Evolutionary conservation across 2,797 vertebrate genomes (phyloP).

Genomic region (Enteromius treurensis): DNA sequence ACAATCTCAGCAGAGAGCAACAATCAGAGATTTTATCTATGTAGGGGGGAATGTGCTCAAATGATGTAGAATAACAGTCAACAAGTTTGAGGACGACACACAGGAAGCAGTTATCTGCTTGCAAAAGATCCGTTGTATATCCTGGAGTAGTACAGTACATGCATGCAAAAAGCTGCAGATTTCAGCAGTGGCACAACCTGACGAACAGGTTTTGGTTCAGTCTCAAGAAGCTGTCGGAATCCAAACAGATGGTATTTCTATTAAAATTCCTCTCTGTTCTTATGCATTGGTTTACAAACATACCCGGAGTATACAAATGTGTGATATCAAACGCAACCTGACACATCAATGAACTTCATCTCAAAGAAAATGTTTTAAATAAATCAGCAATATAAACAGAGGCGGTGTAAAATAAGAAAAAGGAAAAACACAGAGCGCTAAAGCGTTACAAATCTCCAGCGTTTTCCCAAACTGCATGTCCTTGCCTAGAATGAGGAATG

Average conservation of each 20-base stretch:
- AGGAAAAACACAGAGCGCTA: constrained; percentile 69
- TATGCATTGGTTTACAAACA: constrained; percentile 72
- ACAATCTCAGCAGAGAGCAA: constrained; percentile 33
- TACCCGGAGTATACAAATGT: constrained; percentile 74
- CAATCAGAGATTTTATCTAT: constrained; percentile 51
- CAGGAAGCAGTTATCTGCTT: constrained; percentile 37
- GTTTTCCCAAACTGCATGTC: constrained; percentile 67
- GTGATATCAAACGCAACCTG: constrained; percentile 77
- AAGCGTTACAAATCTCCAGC: constrained; percentile 79
- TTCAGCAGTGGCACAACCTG: constrained; percentile 44
- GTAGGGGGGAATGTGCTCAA: constrained; percentile 44
- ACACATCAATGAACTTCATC: constrained; percentile 78
- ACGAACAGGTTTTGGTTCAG: constrained; percentile 71
- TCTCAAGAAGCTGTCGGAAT: constrained; percentile 69
- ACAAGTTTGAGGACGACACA: constrained; percentile 30
- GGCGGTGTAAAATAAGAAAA: constrained; percentile 62
- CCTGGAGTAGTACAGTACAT: constrained; percentile 38
- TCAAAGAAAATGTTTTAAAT: constrained; percentile 75
- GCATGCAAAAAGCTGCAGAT: constrained; percentile 28
- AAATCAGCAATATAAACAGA: constrained; percentile 81
- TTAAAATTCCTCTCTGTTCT: constrained; percentile 70
- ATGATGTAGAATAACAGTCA: constrained; percentile 48
- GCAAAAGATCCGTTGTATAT: constrained; percentile 40
- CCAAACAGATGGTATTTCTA: constrained; percentile 68
- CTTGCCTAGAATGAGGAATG: constrained; percentile 70